phyloP scores from a whole-genome alignment of 2,113 vertebrate species.

The Plectropomus leopardus region DNA sequence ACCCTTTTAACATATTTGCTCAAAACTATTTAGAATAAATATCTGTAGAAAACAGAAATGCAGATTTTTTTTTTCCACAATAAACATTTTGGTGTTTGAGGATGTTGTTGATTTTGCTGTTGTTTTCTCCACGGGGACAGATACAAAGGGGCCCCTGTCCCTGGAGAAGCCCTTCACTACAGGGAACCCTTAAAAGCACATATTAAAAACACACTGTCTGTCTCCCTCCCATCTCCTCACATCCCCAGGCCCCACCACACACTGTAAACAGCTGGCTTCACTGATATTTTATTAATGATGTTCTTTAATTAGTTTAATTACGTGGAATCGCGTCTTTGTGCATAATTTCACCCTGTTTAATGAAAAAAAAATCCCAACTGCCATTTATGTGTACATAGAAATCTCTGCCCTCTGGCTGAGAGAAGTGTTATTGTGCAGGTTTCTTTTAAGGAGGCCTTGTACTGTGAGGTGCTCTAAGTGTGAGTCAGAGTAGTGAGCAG shows the following conservation, averaged over 20 bases:
- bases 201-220: slow-evolving; percentile 83
- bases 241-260: slow-evolving; percentile 76
- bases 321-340: slow-evolving; percentile 81
- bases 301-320: slow-evolving; percentile 90
- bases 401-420: slow-evolving; percentile 77
- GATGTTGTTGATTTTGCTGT: slow-evolving; percentile 73
- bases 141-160: slow-evolving; percentile 67
- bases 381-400: slow-evolving; percentile 78
- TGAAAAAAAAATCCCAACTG: slow-evolving; percentile 79
- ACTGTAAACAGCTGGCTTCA: slow-evolving; percentile 86
- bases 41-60: slow-evolving; percentile 41
- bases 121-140: slow-evolving; percentile 71
- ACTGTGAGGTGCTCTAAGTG: slow-evolving; percentile 44
- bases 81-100: slow-evolving; percentile 53
- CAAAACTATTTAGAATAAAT: slow-evolving; percentile 39
- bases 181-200: slow-evolving; percentile 85
- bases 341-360: slow-evolving; percentile 84
- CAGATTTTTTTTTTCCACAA: slow-evolving; percentile 14
- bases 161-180: slow-evolving; percentile 72
- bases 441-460: slow-evolving; percentile 56
- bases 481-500: slow-evolving; percentile 65
- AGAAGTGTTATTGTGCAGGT: slow-evolving; percentile 65
- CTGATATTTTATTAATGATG: slow-evolving; percentile 89
- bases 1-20: not conserved
- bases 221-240: slow-evolving; percentile 63